Conservation (phyloP, 53 echinoderm and acorn worm species). For the Holothuria scabra region DNA sequence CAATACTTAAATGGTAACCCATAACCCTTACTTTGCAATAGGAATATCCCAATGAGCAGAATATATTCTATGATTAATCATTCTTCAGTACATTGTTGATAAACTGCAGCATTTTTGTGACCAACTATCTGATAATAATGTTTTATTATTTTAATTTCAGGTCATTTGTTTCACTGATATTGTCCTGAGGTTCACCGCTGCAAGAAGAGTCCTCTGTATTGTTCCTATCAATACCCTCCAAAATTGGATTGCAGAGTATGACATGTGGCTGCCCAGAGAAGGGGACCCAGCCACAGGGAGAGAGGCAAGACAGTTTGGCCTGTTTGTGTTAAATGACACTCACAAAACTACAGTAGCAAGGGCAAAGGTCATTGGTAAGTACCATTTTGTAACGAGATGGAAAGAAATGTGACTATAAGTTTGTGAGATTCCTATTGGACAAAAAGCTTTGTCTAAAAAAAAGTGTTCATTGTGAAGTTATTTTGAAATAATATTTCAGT, state of each 20-base stretch:
- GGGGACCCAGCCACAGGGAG: conserved; percentile 23
- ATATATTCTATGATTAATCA: no score
- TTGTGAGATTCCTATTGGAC: neutral
- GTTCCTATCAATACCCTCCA: conserved; percentile 98
- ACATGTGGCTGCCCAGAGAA: conserved; percentile 88
- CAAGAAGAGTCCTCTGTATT: conserved; percentile 82
- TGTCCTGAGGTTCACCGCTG: conserved; percentile 76
- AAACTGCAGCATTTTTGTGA: no score
- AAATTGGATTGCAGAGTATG: conserved; percentile 97
- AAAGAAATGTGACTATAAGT: neutral
- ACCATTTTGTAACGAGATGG: neutral
- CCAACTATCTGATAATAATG: no score
- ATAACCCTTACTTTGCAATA: no score
- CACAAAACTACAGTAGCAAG: conserved; percentile 85
- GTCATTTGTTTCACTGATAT: conserved; percentile 77
- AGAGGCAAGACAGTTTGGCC: conserved; percentile 61
- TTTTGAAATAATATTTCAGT: neutral
- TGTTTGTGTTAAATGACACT: conserved; percentile 84
- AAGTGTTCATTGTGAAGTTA: neutral
- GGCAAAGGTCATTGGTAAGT: conserved; percentile 89
- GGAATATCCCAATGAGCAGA: no score
- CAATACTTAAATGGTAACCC: no score
- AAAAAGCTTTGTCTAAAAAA: neutral
- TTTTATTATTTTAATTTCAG: conserved; percentile 31
- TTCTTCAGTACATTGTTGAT: no score